Evolutionary conservation across 2,113 vertebrate species (phyloP).

Genomic region (Bos indicus): DNA sequence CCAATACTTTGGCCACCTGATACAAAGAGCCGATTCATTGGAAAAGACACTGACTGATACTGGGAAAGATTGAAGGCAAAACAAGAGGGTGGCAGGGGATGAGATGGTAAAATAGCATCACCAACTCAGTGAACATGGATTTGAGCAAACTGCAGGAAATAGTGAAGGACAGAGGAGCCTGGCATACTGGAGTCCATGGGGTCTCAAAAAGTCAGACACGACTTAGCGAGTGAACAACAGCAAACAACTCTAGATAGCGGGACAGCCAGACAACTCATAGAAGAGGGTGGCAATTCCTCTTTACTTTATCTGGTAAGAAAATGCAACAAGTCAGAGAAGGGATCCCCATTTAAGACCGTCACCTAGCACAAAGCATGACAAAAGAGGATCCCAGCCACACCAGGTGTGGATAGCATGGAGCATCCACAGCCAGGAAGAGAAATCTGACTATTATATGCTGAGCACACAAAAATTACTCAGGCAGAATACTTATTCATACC

Average conservation of each 20-base stretch:
- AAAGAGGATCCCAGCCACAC: not conserved
- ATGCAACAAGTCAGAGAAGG: not conserved
- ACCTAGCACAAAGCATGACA: not conserved
- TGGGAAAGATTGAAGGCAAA: not conserved
- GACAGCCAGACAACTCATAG: not conserved
- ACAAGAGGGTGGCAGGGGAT: not conserved
- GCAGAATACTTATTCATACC: not conserved
- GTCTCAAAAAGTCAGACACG: not conserved
- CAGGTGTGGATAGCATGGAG: fast-evolving
- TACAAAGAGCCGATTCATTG: not conserved
- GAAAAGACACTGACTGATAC: not conserved
- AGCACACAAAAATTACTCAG: not conserved
- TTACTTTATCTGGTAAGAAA: not conserved
- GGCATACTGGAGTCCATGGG: not conserved
- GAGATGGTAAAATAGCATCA: not conserved
- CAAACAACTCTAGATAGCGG: not conserved
- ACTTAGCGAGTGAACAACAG: not conserved
- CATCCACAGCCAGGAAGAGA: not conserved
- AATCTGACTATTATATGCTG: not conserved
- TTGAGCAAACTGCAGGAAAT: not conserved
- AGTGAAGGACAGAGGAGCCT: not conserved
- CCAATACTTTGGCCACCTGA: not conserved
- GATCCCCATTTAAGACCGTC: not conserved
- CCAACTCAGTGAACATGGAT: not conserved
- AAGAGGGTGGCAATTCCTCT: not conserved